Conservation (phyloP, 2,797 vertebrate genomes). For the Hippocampus kuda region DNA sequence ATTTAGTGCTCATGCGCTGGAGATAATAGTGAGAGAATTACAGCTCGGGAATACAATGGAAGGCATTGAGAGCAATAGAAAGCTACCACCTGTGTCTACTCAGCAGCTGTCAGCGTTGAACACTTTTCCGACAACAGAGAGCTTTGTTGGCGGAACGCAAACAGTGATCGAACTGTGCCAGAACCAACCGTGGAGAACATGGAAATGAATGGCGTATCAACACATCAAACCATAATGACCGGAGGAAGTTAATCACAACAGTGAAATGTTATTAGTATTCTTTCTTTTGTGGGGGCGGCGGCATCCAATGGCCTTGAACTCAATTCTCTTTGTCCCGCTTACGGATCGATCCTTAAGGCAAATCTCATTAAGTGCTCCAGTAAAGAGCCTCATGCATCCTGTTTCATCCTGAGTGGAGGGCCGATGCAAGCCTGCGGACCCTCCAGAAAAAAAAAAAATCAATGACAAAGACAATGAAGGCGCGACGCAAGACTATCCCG, state of each 20-base stretch:
- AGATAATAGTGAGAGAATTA: constrained; percentile 36
- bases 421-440: background rate
- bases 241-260: background rate
- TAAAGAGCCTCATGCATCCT: constrained; percentile 39
- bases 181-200: background rate
- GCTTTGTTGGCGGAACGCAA: constrained; percentile 33
- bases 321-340: constrained; percentile 30
- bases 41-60: constrained; percentile 32
- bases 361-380: constrained; percentile 53
- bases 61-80: constrained; percentile 56
- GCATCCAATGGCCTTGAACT: constrained; percentile 12
- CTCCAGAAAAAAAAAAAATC: background rate
- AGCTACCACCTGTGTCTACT: constrained; percentile 58
- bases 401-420: background rate
- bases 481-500: background rate
- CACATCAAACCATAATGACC: background rate
- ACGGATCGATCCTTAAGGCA: constrained; percentile 39
- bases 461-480: constrained; percentile 5
- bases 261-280: background rate
- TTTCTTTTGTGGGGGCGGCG: background rate
- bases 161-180: constrained; percentile 11
- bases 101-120: constrained; percentile 39
- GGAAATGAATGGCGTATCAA: background rate
- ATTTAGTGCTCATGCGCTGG: constrained; percentile 53
- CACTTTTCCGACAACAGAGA: constrained; percentile 30